Conservation (phyloP, 2,797 vertebrate genomes). For the Tapirus indicus region DNA sequence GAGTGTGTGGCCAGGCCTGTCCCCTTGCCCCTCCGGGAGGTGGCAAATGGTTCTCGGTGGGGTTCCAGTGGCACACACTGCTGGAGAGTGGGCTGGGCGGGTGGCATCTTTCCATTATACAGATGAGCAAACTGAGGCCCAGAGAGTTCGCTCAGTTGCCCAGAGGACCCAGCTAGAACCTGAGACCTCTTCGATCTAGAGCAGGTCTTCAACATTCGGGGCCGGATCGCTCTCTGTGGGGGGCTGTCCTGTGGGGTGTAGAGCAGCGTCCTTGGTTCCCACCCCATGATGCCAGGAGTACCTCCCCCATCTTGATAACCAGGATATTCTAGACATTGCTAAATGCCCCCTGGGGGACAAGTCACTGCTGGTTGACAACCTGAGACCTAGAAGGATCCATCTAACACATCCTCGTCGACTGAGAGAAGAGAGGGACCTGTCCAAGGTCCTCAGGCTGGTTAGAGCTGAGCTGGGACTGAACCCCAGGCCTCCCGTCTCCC, state of each 20-base stretch:
- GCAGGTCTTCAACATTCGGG: not conserved
- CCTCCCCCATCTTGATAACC: not conserved
- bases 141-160: not conserved
- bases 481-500: not conserved
- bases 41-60: not conserved
- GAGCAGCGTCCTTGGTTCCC: not conserved
- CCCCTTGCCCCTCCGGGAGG: not conserved
- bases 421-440: not conserved
- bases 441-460: not conserved
- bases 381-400: not conserved
- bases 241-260: not conserved
- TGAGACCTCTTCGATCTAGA: not conserved
- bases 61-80: not conserved
- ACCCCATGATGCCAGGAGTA: not conserved
- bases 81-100: not conserved
- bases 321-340: not conserved
- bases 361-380: not conserved
- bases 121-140: not conserved
- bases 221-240: not conserved
- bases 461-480: not conserved
- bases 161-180: not conserved
- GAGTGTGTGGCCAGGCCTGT: fast-evolving
- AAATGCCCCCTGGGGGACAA: not conserved
- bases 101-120: not conserved
- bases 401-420: not conserved